Conservation (phyloP, 2,113 vertebrate species). For the Athene cunicularia region DNA sequence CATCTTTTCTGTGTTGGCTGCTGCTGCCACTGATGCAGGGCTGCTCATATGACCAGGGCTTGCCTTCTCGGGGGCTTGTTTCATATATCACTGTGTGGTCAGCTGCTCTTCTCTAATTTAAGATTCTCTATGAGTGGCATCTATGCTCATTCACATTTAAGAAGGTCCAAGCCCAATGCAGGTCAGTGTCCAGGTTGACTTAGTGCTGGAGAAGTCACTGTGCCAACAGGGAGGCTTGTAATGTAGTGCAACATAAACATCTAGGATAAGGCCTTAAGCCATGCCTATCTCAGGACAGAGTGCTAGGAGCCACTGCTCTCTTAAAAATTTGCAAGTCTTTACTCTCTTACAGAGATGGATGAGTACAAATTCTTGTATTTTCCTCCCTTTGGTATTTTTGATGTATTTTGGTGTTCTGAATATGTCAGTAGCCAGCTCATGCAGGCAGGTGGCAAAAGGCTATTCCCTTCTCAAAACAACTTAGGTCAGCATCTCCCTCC, state of each 20-base stretch:
- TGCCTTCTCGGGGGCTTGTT: accelerated
- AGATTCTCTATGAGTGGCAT: background rate
- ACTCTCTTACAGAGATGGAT: background rate
- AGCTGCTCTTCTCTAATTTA: background rate
- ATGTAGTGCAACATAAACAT: background rate
- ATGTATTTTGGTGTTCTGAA: background rate
- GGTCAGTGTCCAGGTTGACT: background rate
- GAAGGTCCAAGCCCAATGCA: background rate
- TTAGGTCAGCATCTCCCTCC: background rate
- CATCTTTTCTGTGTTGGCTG: background rate
- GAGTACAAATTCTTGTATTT: background rate
- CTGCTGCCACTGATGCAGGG: accelerated
- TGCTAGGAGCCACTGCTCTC: background rate
- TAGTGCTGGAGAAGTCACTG: background rate
- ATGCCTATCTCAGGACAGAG: background rate
- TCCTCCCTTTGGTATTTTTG: background rate
- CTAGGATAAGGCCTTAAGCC: background rate
- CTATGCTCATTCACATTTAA: background rate
- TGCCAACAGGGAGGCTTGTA: background rate
- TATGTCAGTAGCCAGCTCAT: background rate
- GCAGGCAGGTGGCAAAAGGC: background rate
- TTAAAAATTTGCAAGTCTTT: background rate
- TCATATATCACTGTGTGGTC: accelerated
- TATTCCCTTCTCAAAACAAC: background rate
- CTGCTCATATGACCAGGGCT: background rate